Base-by-base conservation (phyloP, 2,888 invertebrate species). In the Autographa pulchrina region DNA sequence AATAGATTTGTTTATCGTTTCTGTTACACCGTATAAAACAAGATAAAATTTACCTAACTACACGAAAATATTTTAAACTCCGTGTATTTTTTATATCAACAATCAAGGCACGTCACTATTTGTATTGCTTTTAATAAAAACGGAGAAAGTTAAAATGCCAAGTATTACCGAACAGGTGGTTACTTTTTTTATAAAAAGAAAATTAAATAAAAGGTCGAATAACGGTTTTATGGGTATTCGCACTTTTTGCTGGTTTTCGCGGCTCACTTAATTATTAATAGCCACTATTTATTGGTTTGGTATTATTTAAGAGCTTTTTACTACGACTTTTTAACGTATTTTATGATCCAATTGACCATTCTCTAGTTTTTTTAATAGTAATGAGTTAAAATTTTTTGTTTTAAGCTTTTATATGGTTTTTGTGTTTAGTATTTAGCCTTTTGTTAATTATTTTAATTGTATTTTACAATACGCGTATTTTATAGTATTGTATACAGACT, bases 141-240 rank as follows among this genome's bases (percentile, higher is more conserved):
- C 69, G 62, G 61, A 31, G 62, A 77, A 77, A 73, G 81, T 69
- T 65, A 69, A 80, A 78, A 77, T 77, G 77, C 59, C 73, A 69
- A 76, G 64, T 61, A 64, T 72, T 80, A 78, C 31, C 64, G 54
- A 69, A 78, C 78, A 78, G 81, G 77, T 78, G 69, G 73, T 62
- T 16, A 32, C 3, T 25, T 60, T 68, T 60, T 72, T 63, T 72
- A 52, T 38, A 41, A 43, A 74, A 78, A 63, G n/a, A 41, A 56
- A 54, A n/a, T 35, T 32, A 60, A 62, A 72, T 48, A 60, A 77
- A 80, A 69, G 73, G 77, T 81, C 69, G 25, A 31, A 65, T 68
- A 65, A 59, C 77, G 64, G 72, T 61, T 71, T 65, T 68, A 54
- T 64, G 41, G 32, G 38, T 5, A 54, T 11, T 54, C 5, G 11